Conservation (phyloP, 2,113 vertebrate species). For the Aspiorhynchus laticeps region DNA sequence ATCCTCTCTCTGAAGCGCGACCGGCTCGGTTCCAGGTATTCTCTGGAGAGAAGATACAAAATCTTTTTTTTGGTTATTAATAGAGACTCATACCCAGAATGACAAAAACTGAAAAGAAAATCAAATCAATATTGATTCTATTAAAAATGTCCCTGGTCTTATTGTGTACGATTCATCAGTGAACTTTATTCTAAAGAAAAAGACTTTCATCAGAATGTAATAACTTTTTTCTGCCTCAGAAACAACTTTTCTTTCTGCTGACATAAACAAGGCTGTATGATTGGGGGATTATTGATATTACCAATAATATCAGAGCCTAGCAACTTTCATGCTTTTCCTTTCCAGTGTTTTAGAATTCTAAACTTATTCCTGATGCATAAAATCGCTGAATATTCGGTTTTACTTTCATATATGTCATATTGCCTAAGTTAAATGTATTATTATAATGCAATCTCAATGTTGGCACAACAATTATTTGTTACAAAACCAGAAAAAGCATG, state of each 20-base stretch:
- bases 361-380: neutral
- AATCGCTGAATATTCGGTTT: neutral
- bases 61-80: neutral
- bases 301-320: neutral
- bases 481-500: neutral
- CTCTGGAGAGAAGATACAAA: neutral
- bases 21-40: neutral
- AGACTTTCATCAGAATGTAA: neutral
- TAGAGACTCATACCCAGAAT: neutral
- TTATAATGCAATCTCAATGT: neutral
- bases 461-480: neutral
- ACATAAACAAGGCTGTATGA: neutral
- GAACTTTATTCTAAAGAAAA: slow-evolving; percentile 1
- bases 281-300: neutral
- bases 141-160: neutral
- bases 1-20: neutral
- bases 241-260: slow-evolving; percentile 14
- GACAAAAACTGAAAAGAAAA: neutral
- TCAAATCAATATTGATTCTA: neutral
- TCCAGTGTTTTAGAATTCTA: neutral
- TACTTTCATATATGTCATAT: neutral
- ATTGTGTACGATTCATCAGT: neutral
- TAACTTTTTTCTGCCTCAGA: neutral
- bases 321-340: neutral
- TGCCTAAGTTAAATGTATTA: neutral